Evolutionary conservation across 64 coral and sea anemone species (phyloP).

Genomic region (Stichodactyla mertensii): DNA sequence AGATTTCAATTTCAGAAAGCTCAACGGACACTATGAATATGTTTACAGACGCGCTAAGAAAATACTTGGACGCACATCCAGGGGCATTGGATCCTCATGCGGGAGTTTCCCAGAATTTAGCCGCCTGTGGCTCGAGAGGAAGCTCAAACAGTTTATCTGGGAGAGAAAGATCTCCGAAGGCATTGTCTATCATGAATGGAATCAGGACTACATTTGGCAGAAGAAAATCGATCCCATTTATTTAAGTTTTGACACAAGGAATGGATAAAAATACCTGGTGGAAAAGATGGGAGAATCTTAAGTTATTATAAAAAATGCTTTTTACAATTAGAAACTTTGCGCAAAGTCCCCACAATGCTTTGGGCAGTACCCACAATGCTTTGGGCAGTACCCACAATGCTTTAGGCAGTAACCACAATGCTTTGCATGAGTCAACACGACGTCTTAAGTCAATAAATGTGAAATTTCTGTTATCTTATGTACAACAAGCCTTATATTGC

Average conservation of each 20-base stretch:
- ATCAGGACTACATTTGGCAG: constrained; percentile 25
- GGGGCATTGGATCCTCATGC: neutral
- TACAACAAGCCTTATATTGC: too few species aligned
- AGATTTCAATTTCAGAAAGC: constrained; percentile 75
- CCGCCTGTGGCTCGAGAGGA: neutral
- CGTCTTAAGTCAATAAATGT: too few species aligned
- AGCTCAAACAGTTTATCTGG: constrained; percentile 10
- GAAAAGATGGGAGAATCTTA: neutral
- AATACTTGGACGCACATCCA: constrained; percentile 40
- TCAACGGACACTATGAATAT: constrained; percentile 65
- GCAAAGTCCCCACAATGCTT: neutral
- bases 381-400: neutral
- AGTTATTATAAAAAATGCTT: neutral
- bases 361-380: neutral
- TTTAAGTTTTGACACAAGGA: neutral
- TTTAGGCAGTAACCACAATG: too few species aligned
- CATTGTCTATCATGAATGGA: constrained; percentile 21
- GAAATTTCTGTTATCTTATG: too few species aligned
- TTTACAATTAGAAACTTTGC: neutral
- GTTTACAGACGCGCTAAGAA: constrained; percentile 50
- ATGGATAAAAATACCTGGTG: neutral
- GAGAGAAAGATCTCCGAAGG: neutral
- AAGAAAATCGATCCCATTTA: constrained; percentile 24
- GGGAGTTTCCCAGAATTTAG: too few species aligned
- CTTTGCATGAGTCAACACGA: too few species aligned